phyloP scores from a whole-genome alignment of 2,113 vertebrate species.

The Elephantulus edwardii region DNA sequence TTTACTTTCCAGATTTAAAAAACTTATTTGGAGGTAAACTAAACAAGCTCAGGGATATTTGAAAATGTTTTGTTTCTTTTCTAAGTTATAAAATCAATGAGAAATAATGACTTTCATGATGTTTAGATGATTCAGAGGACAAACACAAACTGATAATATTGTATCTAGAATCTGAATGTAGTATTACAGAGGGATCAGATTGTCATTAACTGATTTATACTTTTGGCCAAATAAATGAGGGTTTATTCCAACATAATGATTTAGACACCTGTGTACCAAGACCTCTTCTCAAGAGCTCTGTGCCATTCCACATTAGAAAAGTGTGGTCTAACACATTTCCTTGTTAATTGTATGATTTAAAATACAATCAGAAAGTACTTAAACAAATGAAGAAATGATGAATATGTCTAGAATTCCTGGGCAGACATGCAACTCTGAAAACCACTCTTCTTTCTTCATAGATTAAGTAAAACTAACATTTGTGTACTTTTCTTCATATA shows the following conservation, averaged over 20 bases:
- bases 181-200: constrained; percentile 36
- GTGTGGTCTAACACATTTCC: constrained; percentile 5
- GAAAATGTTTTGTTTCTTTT: constrained; percentile 15
- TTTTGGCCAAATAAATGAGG: constrained; percentile 60
- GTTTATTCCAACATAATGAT: constrained; percentile 42
- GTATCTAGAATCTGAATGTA: too few relatives aligned
- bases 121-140: background rate
- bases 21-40: background rate
- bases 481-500: background rate
- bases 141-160: too few relatives aligned
- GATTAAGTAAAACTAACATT: background rate
- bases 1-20: background rate
- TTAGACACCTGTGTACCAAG: constrained; percentile 58
- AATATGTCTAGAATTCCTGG: constrained; percentile 18
- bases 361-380: constrained; percentile 41
- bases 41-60: background rate
- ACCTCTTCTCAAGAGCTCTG: background rate
- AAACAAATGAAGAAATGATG: constrained; percentile 14
- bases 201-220: constrained; percentile 55
- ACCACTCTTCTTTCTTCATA: background rate
- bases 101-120: background rate
- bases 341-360: constrained; percentile 51
- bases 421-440: constrained; percentile 1
- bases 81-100: background rate
- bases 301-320: constrained; percentile 38